Conservation (phyloP, 2,113 vertebrate genomes). For the Sorex araneus region DNA sequence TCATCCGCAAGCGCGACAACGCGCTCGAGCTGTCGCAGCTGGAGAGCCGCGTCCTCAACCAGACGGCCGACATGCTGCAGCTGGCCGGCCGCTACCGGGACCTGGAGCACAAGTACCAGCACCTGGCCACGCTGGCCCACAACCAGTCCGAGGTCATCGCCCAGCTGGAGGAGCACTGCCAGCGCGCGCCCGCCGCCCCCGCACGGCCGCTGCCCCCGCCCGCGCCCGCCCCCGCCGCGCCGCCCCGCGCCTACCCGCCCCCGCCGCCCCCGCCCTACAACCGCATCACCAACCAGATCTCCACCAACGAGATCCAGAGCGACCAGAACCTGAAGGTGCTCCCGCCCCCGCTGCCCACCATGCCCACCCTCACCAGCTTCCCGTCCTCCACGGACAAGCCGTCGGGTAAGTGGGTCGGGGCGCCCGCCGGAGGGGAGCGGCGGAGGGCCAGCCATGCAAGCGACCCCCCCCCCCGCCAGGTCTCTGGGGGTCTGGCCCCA, state of each 20-base stretch:
- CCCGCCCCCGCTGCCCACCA: constrained; percentile 93
- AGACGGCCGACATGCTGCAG: constrained; percentile 97
- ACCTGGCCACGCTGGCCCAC: constrained; percentile 95
- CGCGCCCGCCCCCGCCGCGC: constrained; percentile 90
- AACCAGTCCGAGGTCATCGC: constrained; percentile 96
- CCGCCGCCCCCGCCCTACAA: constrained; percentile 90
- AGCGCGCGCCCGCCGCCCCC: constrained; percentile 87
- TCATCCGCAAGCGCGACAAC: constrained; percentile 98
- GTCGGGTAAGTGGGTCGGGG: constrained; percentile 92
- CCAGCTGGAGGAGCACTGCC: constrained; percentile 96
- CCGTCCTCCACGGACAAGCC: constrained; percentile 96
- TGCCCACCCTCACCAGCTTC: constrained; percentile 95
- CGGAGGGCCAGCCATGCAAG: too few relatives aligned
- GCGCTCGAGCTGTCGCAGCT: constrained; percentile 97
- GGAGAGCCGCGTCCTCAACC: constrained; percentile 97
- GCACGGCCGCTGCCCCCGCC: constrained; percentile 87
- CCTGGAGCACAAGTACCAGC: constrained; percentile 98
- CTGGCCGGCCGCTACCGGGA: constrained; percentile 98
- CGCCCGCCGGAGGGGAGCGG: neutral
- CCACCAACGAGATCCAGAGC: constrained; percentile 98
- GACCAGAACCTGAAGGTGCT: constrained; percentile 96
- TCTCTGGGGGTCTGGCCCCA: neutral
- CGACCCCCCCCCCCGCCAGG: constrained; percentile 42
- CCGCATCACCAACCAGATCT: constrained; percentile 94
- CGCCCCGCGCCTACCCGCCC: constrained; percentile 90